Percentiles rank a stretch among this genome's conserved stretches.
phyloP scores from a whole-genome alignment of 2,797 vertebrate genomes.

The Cynodonichthys magdalenae region DNA sequence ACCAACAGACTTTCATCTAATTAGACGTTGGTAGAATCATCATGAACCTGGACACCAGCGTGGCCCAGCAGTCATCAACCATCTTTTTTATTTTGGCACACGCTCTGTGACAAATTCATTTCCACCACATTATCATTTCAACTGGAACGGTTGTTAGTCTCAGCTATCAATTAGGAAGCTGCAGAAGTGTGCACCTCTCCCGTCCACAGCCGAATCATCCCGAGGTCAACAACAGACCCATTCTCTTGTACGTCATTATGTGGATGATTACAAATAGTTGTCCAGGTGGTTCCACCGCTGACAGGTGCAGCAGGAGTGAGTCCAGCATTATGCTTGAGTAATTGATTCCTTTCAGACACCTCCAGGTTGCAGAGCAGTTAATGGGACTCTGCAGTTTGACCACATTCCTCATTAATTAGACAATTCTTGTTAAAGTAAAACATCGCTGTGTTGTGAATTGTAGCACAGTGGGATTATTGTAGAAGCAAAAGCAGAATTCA shows the following conservation, averaged over 20 bases:
- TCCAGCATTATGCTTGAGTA: background rate
- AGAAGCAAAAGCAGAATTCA: no score
- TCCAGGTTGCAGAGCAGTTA: conserved; percentile 8
- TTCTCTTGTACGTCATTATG: background rate
- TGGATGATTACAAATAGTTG: background rate
- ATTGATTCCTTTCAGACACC: background rate
- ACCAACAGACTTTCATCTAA: conserved; percentile 2
- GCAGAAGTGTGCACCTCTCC: conserved; percentile 65
- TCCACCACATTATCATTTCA: conserved; percentile 68
- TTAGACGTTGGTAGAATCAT: conserved; percentile 43
- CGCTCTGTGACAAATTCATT: conserved; percentile 74
- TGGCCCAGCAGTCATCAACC: conserved; percentile 43
- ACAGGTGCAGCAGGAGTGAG: conserved; percentile 2
- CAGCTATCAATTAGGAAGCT: conserved; percentile 79
- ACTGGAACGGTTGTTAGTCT: conserved; percentile 57
- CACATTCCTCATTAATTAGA: background rate
- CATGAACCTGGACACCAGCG: conserved; percentile 50
- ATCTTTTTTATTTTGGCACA: conserved; percentile 55
- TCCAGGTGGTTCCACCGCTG: conserved; percentile 5
- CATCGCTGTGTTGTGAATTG: no score
- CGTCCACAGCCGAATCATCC: conserved; percentile 15
- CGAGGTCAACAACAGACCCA: background rate
- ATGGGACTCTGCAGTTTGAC: background rate
- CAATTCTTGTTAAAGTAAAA: background rate
- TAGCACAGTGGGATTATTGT: no score